A percentile compares a stretch with the other conserved stretches of the same genome.
phyloP scores from a whole-genome alignment of 2,797 vertebrate genomes.

The Decapterus maruadsi region DNA sequence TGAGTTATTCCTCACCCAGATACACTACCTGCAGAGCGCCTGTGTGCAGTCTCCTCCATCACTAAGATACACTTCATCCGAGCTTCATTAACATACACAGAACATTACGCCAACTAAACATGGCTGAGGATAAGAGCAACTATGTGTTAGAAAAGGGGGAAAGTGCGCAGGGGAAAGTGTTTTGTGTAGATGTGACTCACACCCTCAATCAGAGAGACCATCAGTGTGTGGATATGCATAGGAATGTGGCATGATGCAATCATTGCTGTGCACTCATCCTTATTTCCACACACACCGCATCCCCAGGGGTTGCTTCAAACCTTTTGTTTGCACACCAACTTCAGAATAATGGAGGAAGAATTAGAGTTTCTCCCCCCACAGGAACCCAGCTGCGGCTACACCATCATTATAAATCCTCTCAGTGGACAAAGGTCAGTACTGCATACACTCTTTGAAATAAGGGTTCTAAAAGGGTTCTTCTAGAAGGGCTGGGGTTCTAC shows the following conservation, averaged over 20 bases:
- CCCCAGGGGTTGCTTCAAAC: conserved; percentile 5
- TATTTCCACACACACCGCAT: neutral
- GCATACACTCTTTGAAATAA: too few relatives aligned
- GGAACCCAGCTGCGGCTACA: conserved; percentile 2
- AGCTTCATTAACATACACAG: conserved; percentile 35
- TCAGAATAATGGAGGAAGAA: conserved; percentile 37
- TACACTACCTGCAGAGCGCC: conserved; percentile 44
- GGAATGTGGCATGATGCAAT: conserved; percentile 15
- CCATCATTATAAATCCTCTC: conserved; percentile 35
- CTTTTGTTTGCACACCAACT: conserved; percentile 33
- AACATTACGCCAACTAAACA: conserved; percentile 1
- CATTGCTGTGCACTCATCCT: neutral
- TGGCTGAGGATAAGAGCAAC: neutral
- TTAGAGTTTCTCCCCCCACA: conserved; percentile 22
- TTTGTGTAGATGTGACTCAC: conserved; percentile 14
- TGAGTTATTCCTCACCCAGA: conserved; percentile 60
- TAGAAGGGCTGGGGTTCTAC: too few relatives aligned
- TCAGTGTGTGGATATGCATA: conserved; percentile 1
- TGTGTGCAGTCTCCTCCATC: conserved; percentile 27
- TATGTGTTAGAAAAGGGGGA: too few relatives aligned
- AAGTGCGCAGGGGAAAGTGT: neutral
- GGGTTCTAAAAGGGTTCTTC: too few relatives aligned
- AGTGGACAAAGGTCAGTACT: conserved; percentile 18
- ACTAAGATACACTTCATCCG: neutral
- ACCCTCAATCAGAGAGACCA: neutral